Conservation (phyloP, 2,113 vertebrate genomes). For the pig (Sus scrofa) region DNA sequence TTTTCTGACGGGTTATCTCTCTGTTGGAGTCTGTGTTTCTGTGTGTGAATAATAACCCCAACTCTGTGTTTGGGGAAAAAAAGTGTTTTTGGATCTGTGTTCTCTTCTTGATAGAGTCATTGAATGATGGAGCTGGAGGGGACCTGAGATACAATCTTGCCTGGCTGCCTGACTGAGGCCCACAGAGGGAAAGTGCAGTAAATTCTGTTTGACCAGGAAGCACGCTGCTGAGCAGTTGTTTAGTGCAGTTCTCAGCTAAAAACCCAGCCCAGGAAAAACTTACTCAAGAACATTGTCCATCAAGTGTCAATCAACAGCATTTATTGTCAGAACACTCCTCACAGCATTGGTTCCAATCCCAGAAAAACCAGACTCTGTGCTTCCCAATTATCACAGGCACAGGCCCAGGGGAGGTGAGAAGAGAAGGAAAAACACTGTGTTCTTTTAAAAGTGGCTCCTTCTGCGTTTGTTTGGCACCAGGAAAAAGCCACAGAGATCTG, state of each 20-base stretch:
- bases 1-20: slow-evolving; percentile 58
- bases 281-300: slow-evolving; percentile 61
- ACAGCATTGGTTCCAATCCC: slow-evolving; percentile 67
- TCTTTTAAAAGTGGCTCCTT: slow-evolving; percentile 76
- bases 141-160: not conserved
- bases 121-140: slow-evolving; percentile 55
- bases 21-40: slow-evolving; percentile 19
- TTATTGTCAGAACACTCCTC: slow-evolving; percentile 67
- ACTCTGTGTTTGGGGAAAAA: not conserved
- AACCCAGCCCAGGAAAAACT: slow-evolving; percentile 41
- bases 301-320: slow-evolving; percentile 70
- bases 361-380: slow-evolving; percentile 75
- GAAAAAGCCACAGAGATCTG: slow-evolving; percentile 58
- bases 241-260: not conserved
- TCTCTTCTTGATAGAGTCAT: slow-evolving; percentile 51
- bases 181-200: not conserved
- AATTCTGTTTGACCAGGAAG: slow-evolving; percentile 45
- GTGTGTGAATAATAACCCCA: slow-evolving; percentile 63
- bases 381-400: slow-evolving; percentile 72
- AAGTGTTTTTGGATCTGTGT: slow-evolving; percentile 34
- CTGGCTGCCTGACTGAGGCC: not conserved
- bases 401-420: slow-evolving; percentile 70
- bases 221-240: slow-evolving; percentile 47
- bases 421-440: slow-evolving; percentile 62
- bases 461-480: slow-evolving; percentile 64